These are phyloP conservation scores for Brachionus koreanus DNA, from an alignment of 1,140 invertebrate genomes.

Conservation along the genomic window DNA sequence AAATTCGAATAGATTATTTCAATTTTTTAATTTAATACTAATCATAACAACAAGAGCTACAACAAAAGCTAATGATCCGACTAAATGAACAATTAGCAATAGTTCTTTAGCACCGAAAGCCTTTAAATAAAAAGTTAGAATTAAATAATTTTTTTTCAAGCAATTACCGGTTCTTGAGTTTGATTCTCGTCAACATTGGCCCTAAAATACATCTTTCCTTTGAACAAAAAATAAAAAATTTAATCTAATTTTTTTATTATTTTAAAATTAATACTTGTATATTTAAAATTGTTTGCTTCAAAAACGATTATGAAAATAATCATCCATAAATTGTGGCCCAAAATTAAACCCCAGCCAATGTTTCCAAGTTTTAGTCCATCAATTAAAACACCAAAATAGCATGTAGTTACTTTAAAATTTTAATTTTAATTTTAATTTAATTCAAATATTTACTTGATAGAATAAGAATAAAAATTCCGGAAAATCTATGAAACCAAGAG, in stretches of 20 bases:
- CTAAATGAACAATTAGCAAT: neutral
- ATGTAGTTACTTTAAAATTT: neutral
- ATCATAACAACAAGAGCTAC: constrained; percentile 5
- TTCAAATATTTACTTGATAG: too few relatives aligned
- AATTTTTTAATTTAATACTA: neutral
- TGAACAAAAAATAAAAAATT: neutral
- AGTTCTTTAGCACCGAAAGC: neutral
- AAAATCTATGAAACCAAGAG: constrained; percentile 18
- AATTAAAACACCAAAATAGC: constrained; percentile 4
- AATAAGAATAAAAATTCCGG: neutral
- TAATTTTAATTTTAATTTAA: too few relatives aligned
- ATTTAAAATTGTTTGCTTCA: neutral
- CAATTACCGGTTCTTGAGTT: neutral
- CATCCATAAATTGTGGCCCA: neutral
- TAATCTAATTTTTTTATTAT: neutral
- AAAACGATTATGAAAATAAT: neutral
- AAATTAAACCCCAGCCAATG: constrained; percentile 24
- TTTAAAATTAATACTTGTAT: neutral
- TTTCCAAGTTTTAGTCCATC: neutral
- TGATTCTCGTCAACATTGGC: neutral
- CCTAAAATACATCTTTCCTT: neutral
- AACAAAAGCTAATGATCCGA: constrained; percentile 16
- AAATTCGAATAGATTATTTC: neutral
- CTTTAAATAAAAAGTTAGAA: neutral
- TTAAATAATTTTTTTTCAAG: neutral